These are phyloP conservation scores for Buphagus erythrorhynchus DNA, from an alignment of 2,797 vertebrate genomes.

Conservation along the genomic window DNA sequence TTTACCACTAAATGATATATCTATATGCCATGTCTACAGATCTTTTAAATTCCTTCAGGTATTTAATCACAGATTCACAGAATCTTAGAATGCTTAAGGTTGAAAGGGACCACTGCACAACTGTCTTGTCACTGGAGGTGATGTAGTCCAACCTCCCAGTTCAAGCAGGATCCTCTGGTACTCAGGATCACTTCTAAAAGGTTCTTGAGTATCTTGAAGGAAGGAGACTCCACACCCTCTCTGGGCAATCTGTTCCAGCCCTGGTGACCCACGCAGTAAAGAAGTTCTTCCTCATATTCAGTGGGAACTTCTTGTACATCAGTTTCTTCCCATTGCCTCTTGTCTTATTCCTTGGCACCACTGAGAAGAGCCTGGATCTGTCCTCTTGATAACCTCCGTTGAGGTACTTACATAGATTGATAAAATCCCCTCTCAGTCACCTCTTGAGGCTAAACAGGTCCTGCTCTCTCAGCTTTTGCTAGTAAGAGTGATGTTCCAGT, in stretches of 20 bases:
- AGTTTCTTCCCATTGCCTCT: neutral
- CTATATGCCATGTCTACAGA: accelerated
- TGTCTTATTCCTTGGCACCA: neutral
- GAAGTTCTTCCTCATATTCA: neutral
- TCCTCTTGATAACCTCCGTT: neutral
- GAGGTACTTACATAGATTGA: neutral
- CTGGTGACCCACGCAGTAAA: no score
- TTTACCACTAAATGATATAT: neutral
- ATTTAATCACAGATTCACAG: neutral
- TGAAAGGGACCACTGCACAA: neutral
- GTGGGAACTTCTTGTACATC: neutral
- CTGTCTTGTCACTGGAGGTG: neutral
- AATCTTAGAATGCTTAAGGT: neutral
- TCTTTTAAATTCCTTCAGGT: neutral
- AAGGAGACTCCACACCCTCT: neutral
- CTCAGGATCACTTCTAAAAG: neutral
- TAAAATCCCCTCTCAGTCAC: neutral
- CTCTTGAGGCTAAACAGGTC: neutral
- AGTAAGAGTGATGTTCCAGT: neutral
- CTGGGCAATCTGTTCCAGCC: neutral
- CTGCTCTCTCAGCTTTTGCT: neutral
- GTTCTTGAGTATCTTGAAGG: neutral
- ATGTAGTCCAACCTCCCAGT: neutral
- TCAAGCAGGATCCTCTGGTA: neutral
- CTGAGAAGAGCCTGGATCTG: neutral